phyloP scores from a whole-genome alignment of 2,888 invertebrate genomes.

The Alloscopus bannaensis region DNA sequence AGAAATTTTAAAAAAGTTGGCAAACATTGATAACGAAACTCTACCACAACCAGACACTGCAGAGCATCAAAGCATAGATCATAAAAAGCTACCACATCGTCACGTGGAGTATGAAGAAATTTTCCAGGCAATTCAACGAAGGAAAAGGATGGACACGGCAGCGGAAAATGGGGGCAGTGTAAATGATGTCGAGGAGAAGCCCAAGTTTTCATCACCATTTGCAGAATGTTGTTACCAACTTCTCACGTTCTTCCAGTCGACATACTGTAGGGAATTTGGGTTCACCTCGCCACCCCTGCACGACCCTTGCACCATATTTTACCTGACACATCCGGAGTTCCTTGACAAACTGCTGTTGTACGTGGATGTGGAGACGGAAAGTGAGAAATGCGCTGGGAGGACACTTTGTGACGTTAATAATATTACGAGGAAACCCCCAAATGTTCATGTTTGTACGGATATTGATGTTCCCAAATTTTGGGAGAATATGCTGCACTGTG shows the following conservation, averaged over 20 bases:
- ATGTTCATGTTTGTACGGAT: conserved; percentile 52
- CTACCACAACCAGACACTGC: not conserved
- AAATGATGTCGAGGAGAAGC: not conserved
- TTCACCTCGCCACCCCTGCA: conserved; percentile 65
- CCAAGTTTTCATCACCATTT: conserved; percentile 46
- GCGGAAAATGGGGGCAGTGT: not conserved
- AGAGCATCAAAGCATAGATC: not conserved
- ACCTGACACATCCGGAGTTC: conserved; percentile 50
- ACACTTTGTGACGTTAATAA: conserved; percentile 62
- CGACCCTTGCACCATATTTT: conserved; percentile 64
- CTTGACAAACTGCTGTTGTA: conserved; percentile 44
- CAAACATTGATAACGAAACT: conserved; percentile 42
- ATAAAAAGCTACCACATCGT: conserved; percentile 26
- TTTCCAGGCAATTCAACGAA: conserved; percentile 7
- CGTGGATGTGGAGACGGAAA: conserved; percentile 59
- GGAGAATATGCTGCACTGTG: conserved; percentile 51
- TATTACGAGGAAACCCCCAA: conserved; percentile 43
- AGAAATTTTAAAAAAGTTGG: conserved; percentile 39
- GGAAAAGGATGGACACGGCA: not conserved
- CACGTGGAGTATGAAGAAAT: conserved; percentile 55
- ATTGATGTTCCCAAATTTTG: conserved; percentile 56
- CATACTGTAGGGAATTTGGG: conserved; percentile 57
- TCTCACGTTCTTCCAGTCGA: conserved; percentile 57
- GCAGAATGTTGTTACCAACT: conserved; percentile 57
- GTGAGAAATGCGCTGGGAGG: conserved; percentile 61